Percentiles rank a stretch among this genome's conserved stretches.
These are phyloP conservation scores for Polyergus mexicanus DNA, from an alignment of 1,140 invertebrate species.

Conservation along the genomic window DNA sequence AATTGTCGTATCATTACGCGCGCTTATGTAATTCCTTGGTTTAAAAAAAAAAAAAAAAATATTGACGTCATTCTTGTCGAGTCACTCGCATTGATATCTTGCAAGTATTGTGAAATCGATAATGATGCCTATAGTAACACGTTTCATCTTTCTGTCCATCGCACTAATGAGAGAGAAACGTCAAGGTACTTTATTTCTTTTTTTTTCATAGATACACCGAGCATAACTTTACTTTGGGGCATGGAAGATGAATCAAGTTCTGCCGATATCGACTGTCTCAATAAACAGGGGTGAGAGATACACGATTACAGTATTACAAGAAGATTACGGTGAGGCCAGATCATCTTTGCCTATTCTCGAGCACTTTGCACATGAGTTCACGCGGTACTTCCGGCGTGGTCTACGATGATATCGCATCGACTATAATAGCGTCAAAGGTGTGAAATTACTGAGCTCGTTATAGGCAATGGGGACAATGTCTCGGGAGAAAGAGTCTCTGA, in stretches of 20 bases:
- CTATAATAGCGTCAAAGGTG: constrained; percentile 55
- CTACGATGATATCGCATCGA: constrained; percentile 58
- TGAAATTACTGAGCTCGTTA: constrained; percentile 51
- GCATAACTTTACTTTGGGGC: constrained; percentile 75
- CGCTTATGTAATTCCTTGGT: constrained; percentile 40
- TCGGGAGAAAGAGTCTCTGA: neutral
- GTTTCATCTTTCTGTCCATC: constrained; percentile 1
- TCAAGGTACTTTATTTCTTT: neutral
- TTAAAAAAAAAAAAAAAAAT: neutral
- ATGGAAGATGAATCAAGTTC: constrained; percentile 58
- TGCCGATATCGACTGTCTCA: constrained; percentile 61
- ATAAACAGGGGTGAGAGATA: constrained; percentile 48
- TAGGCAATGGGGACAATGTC: constrained; percentile 26
- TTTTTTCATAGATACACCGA: constrained; percentile 67
- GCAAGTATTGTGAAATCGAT: neutral
- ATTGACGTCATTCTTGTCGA: constrained; percentile 7
- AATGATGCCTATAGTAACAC: constrained; percentile 2
- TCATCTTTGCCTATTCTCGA: constrained; percentile 59
- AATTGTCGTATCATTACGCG: constrained; percentile 12
- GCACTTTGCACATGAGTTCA: constrained; percentile 52
- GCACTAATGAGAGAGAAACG: constrained; percentile 29
- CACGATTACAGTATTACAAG: constrained; percentile 59
- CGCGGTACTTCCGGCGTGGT: constrained; percentile 48
- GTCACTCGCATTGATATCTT: neutral
- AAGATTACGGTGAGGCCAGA: constrained; percentile 56